phyloP scores from a whole-genome alignment of 1,140 invertebrate species.

The Harpegnathos saltator region DNA sequence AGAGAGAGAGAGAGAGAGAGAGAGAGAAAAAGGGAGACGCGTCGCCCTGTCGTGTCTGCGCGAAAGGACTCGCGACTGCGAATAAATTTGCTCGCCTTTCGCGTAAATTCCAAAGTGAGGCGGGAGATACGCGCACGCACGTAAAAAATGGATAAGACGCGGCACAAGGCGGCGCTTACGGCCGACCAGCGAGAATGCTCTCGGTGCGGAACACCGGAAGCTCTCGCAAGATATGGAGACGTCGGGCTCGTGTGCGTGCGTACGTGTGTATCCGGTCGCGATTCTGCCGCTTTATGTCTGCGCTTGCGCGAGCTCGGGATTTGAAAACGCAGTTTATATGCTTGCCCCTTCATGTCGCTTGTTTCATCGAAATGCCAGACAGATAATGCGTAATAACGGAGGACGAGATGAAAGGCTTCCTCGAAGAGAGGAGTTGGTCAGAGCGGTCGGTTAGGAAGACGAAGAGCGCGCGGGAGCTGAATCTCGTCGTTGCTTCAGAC shows the following conservation, averaged over 20 bases:
- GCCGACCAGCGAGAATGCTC: not conserved
- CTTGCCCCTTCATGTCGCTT: not conserved
- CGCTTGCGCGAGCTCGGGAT: constrained; percentile 7
- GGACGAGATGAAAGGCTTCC: not conserved
- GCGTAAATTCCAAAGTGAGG: too few species aligned
- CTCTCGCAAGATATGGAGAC: not conserved
- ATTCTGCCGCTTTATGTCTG: constrained; percentile 8
- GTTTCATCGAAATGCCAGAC: constrained; percentile 17
- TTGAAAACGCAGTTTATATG: constrained; percentile 46
- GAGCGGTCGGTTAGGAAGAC: not conserved
- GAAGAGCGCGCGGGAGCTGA: not conserved
- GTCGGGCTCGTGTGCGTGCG: not conserved
- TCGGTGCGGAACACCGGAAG: not conserved
- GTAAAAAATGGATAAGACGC: too few species aligned
- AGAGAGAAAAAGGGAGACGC: too few species aligned
- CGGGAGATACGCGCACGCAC: too few species aligned
- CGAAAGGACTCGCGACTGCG: too few species aligned
- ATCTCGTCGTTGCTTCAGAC: not conserved
- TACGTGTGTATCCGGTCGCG: not conserved
- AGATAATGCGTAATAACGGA: constrained; percentile 42
- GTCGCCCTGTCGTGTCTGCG: too few species aligned
- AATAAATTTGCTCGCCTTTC: too few species aligned
- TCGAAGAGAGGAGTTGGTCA: not conserved
- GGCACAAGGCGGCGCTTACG: too few species aligned
- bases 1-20: too few species aligned